phyloP scores from a whole-genome alignment of 2,797 vertebrate genomes.

The Nasua narica region DNA sequence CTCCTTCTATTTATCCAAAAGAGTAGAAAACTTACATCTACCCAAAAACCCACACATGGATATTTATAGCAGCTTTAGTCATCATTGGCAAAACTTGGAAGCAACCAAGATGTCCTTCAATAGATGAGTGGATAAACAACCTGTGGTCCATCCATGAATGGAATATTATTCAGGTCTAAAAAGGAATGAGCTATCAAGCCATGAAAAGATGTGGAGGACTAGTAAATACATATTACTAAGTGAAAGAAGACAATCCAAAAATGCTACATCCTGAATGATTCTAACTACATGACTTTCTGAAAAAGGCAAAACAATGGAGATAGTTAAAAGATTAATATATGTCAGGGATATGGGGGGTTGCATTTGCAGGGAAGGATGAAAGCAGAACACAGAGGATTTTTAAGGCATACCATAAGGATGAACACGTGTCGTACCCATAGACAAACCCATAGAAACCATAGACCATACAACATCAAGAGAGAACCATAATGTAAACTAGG shows the following conservation, averaged over 20 bases:
- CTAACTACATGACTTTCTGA: neutral
- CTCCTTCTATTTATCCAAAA: neutral
- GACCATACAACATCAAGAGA: rapidly evolving
- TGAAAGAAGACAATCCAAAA: no score
- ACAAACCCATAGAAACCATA: neutral
- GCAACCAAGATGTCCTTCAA: neutral
- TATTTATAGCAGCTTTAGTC: neutral
- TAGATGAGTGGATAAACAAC: neutral
- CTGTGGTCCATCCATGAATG: neutral
- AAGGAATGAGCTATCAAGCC: neutral
- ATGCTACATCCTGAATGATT: neutral
- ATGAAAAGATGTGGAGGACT: neutral
- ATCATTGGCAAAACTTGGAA: neutral
- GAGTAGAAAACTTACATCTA: neutral
- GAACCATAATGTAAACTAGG: neutral
- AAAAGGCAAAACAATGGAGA: neutral
- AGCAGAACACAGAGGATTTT: neutral
- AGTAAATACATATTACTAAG: no score
- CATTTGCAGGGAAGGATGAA: neutral
- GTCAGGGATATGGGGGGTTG: neutral
- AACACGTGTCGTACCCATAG: neutral
- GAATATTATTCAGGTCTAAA: neutral
- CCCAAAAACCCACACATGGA: neutral
- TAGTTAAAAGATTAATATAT: neutral
- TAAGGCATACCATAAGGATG: neutral